Conservation (phyloP, 2,797 vertebrate species). For the Poeciliopsis gracilis region DNA sequence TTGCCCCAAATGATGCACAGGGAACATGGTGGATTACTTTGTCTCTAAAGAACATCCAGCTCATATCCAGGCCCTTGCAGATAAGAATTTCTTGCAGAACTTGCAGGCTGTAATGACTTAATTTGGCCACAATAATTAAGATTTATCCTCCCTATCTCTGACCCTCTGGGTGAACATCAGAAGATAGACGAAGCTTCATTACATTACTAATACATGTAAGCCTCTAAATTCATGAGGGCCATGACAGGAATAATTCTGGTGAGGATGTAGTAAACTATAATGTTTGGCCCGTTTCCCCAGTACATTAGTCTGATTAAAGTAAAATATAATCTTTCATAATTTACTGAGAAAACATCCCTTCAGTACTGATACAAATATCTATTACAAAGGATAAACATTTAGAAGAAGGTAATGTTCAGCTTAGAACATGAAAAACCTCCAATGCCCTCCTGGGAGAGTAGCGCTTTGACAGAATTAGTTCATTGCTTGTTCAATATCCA, state of each 20-base stretch:
- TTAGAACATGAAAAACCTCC: conserved; percentile 58
- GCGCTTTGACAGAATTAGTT: conserved; percentile 75
- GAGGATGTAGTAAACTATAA: conserved; percentile 33
- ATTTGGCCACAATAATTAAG: conserved; percentile 54
- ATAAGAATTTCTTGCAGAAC: conserved; percentile 58
- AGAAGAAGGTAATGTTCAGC: conserved; percentile 28
- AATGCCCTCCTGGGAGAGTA: conserved; percentile 52
- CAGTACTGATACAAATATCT: conserved; percentile 61
- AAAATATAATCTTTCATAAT: conserved; percentile 53
- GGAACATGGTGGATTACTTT: conserved; percentile 60
- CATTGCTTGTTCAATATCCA: conserved; percentile 65
- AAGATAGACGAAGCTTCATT: conserved; percentile 65
- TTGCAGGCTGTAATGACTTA: conserved; percentile 55
- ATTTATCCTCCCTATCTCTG: conserved; percentile 65
- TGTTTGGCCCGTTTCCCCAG: conserved; percentile 33
- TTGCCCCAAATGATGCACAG: conserved; percentile 45
- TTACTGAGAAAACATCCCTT: conserved; percentile 54
- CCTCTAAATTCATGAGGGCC: conserved; percentile 66
- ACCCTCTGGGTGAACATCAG: conserved; percentile 62
- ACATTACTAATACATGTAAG: conserved; percentile 68
- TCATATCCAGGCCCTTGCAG: conserved; percentile 55
- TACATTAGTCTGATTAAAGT: conserved; percentile 54
- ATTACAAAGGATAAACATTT: conserved; percentile 67
- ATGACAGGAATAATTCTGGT: conserved; percentile 53
- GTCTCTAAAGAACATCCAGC: conserved; percentile 44